Evolutionary conservation across 2,797 vertebrate genomes (phyloP).

Genomic region (Artibeus jamaicensis): DNA sequence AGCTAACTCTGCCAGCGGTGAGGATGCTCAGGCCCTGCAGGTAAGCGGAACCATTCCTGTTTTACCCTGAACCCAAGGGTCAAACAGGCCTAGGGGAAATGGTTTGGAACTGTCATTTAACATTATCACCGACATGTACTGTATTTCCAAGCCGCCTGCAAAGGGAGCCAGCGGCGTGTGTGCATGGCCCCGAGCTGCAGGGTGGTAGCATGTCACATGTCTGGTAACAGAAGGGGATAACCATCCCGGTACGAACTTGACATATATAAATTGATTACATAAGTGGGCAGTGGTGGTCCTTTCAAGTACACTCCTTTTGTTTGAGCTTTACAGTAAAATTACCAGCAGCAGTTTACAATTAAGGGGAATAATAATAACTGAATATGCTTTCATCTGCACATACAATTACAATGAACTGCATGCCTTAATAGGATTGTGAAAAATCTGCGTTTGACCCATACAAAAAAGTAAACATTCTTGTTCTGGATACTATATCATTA

Average conservation of each 20-base stretch:
- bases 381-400: constrained; percentile 89
- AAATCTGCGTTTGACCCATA: constrained; percentile 87
- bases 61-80: constrained; percentile 69
- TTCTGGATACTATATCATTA: constrained; percentile 92
- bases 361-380: constrained; percentile 88
- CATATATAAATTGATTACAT: constrained; percentile 87
- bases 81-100: constrained; percentile 45
- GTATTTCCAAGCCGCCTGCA: constrained; percentile 61
- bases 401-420: constrained; percentile 87
- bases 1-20: constrained; percentile 39
- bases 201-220: constrained; percentile 82
- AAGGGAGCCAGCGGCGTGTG: constrained; percentile 1
- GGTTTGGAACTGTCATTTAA: constrained; percentile 77
- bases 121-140: constrained; percentile 80
- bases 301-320: constrained; percentile 85
- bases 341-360: constrained; percentile 91
- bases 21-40: constrained; percentile 67
- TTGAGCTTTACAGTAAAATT: constrained; percentile 87
- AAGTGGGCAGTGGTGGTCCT: constrained; percentile 88
- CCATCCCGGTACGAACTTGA: constrained; percentile 83
- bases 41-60: constrained; percentile 68
- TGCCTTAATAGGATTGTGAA: constrained; percentile 89
- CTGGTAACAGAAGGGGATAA: constrained; percentile 79
- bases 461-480: constrained; percentile 92
- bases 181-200: constrained; percentile 73